phyloP scores from a whole-genome alignment of 2,113 vertebrate genomes.

The pig (Sus scrofa) region T2T-Sscrofa CM000816.6:248501-249000 shows the following conservation, averaged over 20 bases:
- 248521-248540: neutral
- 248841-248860: no score
- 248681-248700: neutral
- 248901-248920: no score
- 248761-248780: neutral
- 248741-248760: accelerated
- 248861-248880: no score
- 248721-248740: neutral
- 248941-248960: no score
- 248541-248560: accelerated
- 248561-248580: neutral
- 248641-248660: neutral
- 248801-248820: neutral
- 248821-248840: neutral
- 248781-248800: neutral
- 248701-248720: neutral
- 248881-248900: no score
- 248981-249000: no score
- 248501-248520: accelerated
- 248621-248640: neutral
- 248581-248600: no score
- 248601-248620: neutral
- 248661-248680: neutral
- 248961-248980: no score
- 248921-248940: no score